phyloP scores from a whole-genome alignment of 2,888 invertebrate genomes.

The Leptopilina syphax region DNA sequence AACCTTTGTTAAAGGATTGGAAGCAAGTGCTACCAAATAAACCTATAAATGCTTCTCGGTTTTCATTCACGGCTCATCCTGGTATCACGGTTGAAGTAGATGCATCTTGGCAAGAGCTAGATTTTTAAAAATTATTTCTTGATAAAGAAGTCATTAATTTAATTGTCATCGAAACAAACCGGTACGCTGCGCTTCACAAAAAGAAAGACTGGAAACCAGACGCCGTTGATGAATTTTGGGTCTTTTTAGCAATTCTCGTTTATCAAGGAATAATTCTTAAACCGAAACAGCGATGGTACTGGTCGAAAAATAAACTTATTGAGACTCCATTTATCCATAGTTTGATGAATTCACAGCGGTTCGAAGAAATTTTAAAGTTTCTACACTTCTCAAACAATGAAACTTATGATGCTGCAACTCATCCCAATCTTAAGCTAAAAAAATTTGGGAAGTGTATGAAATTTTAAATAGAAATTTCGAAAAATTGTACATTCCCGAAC shows the following conservation, averaged over 20 bases:
- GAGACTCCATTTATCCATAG: not conserved
- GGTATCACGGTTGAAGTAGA: too few species aligned
- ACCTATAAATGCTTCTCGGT: too few species aligned
- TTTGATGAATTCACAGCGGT: not conserved
- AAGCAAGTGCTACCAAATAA: too few species aligned
- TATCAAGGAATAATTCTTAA: not conserved
- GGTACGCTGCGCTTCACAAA: not conserved
- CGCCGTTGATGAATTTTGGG: not conserved
- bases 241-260: not conserved
- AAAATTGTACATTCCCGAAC: constrained; percentile 8
- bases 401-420: not conserved
- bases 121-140: too few species aligned
- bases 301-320: not conserved
- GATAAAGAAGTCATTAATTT: too few species aligned
- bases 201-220: not conserved
- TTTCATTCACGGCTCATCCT: too few species aligned
- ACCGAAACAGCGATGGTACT: constrained; percentile 19
- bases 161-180: too few species aligned
- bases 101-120: too few species aligned
- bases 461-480: constrained; percentile 21
- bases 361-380: constrained; percentile 1
- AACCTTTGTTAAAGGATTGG: too few species aligned
- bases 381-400: constrained; percentile 18
- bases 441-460: constrained; percentile 3
- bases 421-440: constrained; percentile 7